A percentile compares a stretch with the other conserved stretches of the same genome.
Conservation (phyloP, 2,113 vertebrate species). For the Condylura cristata region DNA sequence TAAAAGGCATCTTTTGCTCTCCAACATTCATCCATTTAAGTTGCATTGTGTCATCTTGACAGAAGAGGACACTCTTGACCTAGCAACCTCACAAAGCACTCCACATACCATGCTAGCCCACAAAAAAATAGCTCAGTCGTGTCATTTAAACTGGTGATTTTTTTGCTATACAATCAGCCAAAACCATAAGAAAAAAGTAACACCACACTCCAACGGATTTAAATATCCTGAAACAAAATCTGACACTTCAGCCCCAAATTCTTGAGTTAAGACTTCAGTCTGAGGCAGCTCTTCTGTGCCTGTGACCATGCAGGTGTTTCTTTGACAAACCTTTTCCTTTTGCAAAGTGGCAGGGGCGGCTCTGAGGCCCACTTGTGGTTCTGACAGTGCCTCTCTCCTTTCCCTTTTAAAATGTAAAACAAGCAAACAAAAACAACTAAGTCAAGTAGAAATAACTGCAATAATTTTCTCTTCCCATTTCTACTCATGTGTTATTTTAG, state of each 20-base stretch:
- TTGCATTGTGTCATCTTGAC: neutral
- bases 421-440: too few species aligned
- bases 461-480: neutral
- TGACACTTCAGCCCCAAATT: neutral
- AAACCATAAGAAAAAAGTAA: neutral
- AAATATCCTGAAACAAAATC: neutral
- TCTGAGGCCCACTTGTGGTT: too few species aligned
- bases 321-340: too few species aligned
- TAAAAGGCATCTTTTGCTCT: neutral
- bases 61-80: slow-evolving; percentile 29
- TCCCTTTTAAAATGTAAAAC: too few species aligned
- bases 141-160: neutral
- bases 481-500: neutral
- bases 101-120: neutral
- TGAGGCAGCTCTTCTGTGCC: too few species aligned
- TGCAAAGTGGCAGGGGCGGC: too few species aligned
- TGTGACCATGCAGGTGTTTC: too few species aligned
- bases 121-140: too few species aligned
- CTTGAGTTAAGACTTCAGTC: neutral
- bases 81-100: neutral
- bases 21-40: neutral
- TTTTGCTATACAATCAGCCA: neutral
- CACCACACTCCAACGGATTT: neutral
- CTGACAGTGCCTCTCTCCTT: too few species aligned
- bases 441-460: neutral